phyloP scores from a whole-genome alignment of 2,113 vertebrate genomes.

The Casuarius casuarius region DNA sequence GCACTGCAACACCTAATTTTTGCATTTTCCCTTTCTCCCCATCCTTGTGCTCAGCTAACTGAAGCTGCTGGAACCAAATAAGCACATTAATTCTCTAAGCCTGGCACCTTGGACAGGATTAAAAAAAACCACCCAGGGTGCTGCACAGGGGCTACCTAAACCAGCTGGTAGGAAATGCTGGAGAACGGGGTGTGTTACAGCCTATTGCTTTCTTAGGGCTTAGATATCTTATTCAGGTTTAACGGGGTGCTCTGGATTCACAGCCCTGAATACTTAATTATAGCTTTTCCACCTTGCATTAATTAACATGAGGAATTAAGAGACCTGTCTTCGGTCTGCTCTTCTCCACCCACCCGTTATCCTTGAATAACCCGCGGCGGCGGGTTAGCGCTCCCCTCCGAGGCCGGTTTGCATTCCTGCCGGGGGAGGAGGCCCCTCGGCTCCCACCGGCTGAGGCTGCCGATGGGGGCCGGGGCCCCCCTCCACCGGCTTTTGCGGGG shows the following conservation, averaged over 20 bases:
- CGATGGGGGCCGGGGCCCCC: background rate
- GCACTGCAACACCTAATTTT: background rate
- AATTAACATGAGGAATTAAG: conserved; percentile 53
- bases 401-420: background rate
- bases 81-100: background rate
- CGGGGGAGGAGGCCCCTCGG: rapidly evolving
- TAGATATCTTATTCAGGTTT: conserved; percentile 25
- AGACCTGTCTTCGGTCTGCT: background rate
- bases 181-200: background rate
- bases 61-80: background rate
- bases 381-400: background rate
- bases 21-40: background rate
- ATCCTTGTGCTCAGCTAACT: background rate
- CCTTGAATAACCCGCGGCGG: conserved; percentile 11
- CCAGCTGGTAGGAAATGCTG: background rate
- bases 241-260: conserved; percentile 15
- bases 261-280: conserved; percentile 56
- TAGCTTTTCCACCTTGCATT: conserved; percentile 41
- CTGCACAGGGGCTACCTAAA: background rate
- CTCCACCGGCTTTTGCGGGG: background rate
- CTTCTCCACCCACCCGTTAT: conserved; percentile 11
- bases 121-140: background rate
- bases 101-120: background rate
- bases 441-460: background rate
- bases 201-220: background rate